Conservation (phyloP, 1,140 invertebrate genomes). For the Drosophila kurseongensis region DNA sequence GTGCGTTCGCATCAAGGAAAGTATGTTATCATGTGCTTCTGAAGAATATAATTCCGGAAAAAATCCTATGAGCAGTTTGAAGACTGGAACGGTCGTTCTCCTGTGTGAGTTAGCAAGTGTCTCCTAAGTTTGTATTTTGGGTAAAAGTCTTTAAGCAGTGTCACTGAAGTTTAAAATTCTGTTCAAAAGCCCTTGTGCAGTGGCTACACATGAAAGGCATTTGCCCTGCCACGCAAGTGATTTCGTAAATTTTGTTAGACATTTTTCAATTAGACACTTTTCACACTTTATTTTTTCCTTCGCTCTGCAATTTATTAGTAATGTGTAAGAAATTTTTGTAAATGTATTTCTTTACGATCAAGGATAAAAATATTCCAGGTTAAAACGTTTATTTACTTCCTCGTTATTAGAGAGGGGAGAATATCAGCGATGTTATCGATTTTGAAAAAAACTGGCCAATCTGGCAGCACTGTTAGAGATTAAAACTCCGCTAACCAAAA, state of each 20-base stretch:
- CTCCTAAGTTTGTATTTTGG: accelerated
- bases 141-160: background rate
- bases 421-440: background rate
- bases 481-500: background rate
- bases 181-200: background rate
- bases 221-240: background rate
- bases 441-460: background rate
- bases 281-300: background rate
- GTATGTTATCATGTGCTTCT: background rate
- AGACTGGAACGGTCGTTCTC: background rate
- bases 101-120: background rate
- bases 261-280: too few species aligned
- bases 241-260: too few species aligned
- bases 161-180: background rate
- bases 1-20: too few species aligned
- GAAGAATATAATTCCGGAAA: background rate
- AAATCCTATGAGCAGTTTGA: background rate
- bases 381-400: background rate
- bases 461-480: background rate
- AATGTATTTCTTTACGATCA: background rate
- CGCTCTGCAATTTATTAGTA: background rate
- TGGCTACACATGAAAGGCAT: background rate
- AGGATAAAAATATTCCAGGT: background rate
- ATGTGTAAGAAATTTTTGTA: background rate
- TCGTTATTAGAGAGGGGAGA: background rate